Evolutionary conservation across 2,113 vertebrate genomes (phyloP).

Genomic region (Tenrec ecaudatus): DNA sequence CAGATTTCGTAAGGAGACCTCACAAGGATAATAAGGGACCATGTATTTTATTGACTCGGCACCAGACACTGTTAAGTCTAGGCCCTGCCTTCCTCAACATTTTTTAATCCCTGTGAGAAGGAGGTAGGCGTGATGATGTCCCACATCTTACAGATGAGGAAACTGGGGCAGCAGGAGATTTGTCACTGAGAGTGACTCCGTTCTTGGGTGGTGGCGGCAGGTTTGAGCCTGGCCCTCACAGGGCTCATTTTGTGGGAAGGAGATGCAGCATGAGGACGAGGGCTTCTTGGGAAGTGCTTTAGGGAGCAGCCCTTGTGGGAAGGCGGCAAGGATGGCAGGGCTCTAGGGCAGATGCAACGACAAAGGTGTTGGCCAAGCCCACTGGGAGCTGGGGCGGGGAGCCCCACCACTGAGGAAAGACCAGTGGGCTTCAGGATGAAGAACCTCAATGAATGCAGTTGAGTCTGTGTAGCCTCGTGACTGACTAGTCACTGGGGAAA

Average conservation of each 20-base stretch:
- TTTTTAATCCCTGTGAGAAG: neutral
- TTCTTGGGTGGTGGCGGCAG: neutral
- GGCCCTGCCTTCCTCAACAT: neutral
- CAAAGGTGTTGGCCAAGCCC: neutral
- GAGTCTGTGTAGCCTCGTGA: neutral
- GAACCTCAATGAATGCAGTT: neutral
- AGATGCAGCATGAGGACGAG: neutral
- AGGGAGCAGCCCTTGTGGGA: fast-evolving
- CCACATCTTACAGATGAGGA: neutral
- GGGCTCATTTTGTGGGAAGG: neutral
- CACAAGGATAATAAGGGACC: neutral
- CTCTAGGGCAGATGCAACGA: neutral
- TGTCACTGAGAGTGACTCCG: neutral
- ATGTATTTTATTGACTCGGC: neutral
- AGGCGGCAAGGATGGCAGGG: neutral
- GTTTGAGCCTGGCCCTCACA: neutral
- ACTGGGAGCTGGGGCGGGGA: neutral
- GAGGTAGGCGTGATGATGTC: neutral
- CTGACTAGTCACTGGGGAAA: neutral
- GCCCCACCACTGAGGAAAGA: neutral
- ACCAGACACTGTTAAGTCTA: neutral
- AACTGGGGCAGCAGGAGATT: neutral
- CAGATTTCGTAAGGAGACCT: neutral
- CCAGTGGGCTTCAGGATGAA: neutral
- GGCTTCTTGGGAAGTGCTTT: neutral